Base-by-base conservation (phyloP, 2,888 invertebrate species). In the Odontocolon sp. region DNA sequence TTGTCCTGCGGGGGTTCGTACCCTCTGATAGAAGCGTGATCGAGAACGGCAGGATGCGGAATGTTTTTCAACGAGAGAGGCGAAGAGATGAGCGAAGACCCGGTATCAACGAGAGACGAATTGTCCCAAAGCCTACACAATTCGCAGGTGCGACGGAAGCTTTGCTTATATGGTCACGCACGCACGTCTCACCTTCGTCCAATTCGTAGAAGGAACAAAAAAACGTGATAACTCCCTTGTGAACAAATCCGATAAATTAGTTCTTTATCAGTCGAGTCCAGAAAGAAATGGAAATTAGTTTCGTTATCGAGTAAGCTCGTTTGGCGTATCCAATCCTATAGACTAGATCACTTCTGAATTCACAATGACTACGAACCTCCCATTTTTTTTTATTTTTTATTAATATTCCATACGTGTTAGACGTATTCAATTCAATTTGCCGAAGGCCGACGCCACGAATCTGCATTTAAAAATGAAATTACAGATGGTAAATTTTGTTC, bases 61-160 rank as follows among this genome's bases (percentile, higher is more conserved):
- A 61, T 73, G 73, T 73, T 67, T 73, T 73, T 73, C 45, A 68
- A 68, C 73, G 61, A 73, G 54, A 45, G 26, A 70, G 8, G 2
- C 57, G 18, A 26, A 47, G 3, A 36, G 31, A 52, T 45, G n/a
- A 9, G 52, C 52, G 14, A 21, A 26, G n/a, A 6, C 61, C 45
- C 21, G n/a, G n/a, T n/a, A 45, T 21, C 31, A 33, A 21, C 50
- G 11, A 11, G 36, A 38, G 63, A 64, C 50, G 63, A 26, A 64
- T 64, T 38, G 33, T 50, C n/a, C 31, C 8, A 14, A 11, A n/a
- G n/a, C n/a, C n/a, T n/a, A n/a, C n/a, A n/a, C 45, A 33, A 47
- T 1, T 28, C 31, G 23, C 38, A 47, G 47, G 63, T 47, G 33
- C 11, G 31, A 36, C 6, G 23, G 40, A 8, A 47, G 33, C 31